Evolutionary conservation across 1,140 invertebrate species (phyloP), one percentile per base, ranked within the genome.

Genomic region (Mizuhopecten yessoensis): DNA sequence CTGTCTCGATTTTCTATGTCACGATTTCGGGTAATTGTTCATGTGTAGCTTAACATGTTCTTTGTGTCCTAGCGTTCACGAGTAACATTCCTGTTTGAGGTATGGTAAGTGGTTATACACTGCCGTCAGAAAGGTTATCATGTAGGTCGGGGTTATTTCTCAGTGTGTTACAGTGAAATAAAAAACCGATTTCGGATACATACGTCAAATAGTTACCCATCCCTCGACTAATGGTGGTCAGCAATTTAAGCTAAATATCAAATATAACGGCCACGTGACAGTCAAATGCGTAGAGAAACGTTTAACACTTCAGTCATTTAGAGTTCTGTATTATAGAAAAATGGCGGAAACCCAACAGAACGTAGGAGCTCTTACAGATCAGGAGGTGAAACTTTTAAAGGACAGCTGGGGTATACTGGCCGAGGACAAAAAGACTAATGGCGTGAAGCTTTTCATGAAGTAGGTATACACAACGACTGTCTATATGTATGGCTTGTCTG

Each of bases 371-470:
- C 57, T 75, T 29, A 75, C 57, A 29, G 23, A n/a, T 5, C 23
- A 75, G 57, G 57, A 75, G n/a, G 57, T 29, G n/a, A 75, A 75
- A 29, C 57, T 75, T 7, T 13, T 75, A 29, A 23, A 75, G 11
- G 57, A 0, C 57, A 75, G 57, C 57, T 75, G 57, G 57, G n/a
- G 29, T 0, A 75, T 75, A 0, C 57, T 75, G n/a, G 57, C 57
- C 57, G 57, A 75, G 57, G n/a, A 75, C n/a, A 75, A 75, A n/a
- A 75, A 75, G 11, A 75, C 23, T 5, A 75, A 75, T 11, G 57
- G 57, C 57, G 57, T 75, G 57, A 75, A 75, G n/a, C 57, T 75
- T 75, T 75, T 75, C 57, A 75, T 75, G 1, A 75, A 75, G 57
- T 75, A 29, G 11, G 57, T 75, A n/a, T n/a, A 75, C 23, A 75